Evolutionary conservation across 2,797 vertebrate species (phyloP).

Genomic region (Mormyrus proboscirostris): DNA sequence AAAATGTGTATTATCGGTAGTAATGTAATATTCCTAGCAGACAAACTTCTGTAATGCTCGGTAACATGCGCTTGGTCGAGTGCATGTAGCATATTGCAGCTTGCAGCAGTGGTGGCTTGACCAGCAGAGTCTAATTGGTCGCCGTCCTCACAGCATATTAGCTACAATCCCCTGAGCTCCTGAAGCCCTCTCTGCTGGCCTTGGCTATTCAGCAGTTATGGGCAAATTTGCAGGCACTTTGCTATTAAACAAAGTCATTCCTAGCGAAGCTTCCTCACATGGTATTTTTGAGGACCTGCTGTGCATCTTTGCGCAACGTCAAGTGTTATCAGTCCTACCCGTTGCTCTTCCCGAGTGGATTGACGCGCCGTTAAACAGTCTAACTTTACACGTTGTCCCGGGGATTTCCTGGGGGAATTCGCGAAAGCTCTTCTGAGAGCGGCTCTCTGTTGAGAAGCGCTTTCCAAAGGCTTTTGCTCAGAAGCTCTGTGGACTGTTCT

Average conservation of each 20-base stretch:
- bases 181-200: background rate
- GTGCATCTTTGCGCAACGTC: background rate
- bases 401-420: background rate
- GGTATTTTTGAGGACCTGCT: background rate
- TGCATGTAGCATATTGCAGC: background rate
- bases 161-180: background rate
- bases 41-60: background rate
- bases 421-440: background rate
- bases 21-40: background rate
- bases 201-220: background rate
- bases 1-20: background rate
- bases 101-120: background rate
- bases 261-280: background rate
- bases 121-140: background rate
- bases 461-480: background rate
- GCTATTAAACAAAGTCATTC: background rate
- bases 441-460: background rate
- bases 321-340: background rate
- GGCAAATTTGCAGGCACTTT: background rate
- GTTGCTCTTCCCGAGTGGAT: background rate
- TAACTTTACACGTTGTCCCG: background rate
- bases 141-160: background rate
- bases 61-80: background rate
- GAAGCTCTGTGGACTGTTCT: background rate
- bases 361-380: background rate